Conservation (phyloP, 2,888 invertebrate genomes). For the Tribolium freemani region DNA sequence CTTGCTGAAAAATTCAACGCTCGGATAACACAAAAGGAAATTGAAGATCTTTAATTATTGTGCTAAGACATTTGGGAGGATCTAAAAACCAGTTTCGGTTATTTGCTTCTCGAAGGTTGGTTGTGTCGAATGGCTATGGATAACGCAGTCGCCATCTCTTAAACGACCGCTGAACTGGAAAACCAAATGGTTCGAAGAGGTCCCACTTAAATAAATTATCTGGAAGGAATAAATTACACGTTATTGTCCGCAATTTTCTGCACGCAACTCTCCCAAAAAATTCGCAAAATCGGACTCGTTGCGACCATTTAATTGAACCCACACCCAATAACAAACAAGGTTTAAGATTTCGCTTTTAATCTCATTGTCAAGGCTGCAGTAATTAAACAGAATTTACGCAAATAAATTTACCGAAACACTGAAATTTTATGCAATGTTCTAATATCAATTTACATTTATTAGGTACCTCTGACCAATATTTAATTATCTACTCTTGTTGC, state of each 20-base stretch:
- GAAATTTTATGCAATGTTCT: too few species aligned
- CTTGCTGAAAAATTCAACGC: constrained; percentile 31
- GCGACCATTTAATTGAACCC: too few species aligned
- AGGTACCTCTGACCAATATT: too few species aligned
- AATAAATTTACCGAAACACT: too few species aligned
- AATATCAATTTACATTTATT: too few species aligned
- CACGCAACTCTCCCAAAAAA: neutral
- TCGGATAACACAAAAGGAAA: neutral
- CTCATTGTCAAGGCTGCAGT: too few species aligned
- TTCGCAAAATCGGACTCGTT: neutral
- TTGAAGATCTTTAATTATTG: neutral
- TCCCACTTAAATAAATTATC: neutral
- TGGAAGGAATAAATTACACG: neutral
- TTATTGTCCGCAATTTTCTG: neutral
- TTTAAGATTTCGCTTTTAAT: too few species aligned
- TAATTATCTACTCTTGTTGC: too few species aligned
- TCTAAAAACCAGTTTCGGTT: neutral
- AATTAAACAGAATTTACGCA: too few species aligned
- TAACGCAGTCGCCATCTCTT: constrained; percentile 28
- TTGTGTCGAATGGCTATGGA: neutral
- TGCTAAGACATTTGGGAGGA: neutral
- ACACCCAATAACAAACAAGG: too few species aligned
- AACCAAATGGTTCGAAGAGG: neutral
- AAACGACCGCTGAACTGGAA: constrained; percentile 1
- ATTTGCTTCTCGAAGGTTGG: neutral